Percentiles rank a stretch among this genome's conserved stretches.
Evolutionary conservation across 2,797 vertebrate species (phyloP).

Genomic region (Characodon lateralis): DNA sequence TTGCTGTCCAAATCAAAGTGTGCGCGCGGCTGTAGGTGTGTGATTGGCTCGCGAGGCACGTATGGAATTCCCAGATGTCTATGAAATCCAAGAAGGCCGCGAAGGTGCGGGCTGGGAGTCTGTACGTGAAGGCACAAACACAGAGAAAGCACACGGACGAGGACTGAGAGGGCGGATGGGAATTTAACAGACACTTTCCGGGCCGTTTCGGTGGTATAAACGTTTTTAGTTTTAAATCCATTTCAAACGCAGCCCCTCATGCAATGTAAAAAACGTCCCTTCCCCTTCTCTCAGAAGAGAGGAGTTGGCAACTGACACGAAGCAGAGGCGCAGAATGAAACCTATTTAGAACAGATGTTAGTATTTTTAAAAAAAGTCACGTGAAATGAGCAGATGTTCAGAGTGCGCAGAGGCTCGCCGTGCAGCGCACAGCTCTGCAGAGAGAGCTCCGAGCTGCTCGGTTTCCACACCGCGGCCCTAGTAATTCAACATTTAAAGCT

Average conservation of each 20-base stretch:
- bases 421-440: conserved; percentile 72
- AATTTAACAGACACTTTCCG: not conserved
- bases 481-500: not conserved
- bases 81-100: conserved; percentile 89
- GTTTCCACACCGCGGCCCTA: conserved; percentile 16
- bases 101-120: conserved; percentile 74
- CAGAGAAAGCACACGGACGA: not conserved
- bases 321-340: conserved; percentile 90
- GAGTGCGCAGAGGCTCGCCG: conserved; percentile 80
- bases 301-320: conserved; percentile 86
- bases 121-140: conserved; percentile 3
- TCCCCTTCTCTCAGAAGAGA: conserved; percentile 59
- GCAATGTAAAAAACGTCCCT: conserved; percentile 53
- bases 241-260: conserved; percentile 23
- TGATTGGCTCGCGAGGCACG: conserved; percentile 94
- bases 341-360: conserved; percentile 96
- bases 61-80: conserved; percentile 99
- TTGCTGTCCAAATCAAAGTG: conserved; percentile 85
- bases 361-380: conserved; percentile 88
- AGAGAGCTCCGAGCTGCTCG: conserved; percentile 56
- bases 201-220: not conserved
- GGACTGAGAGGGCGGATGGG: no score
- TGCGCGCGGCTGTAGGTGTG: conserved; percentile 93
- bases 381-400: conserved; percentile 94
- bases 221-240: not conserved